Base-by-base conservation (phyloP, 2,113 vertebrate species). In the Smithornis capensis region DNA sequence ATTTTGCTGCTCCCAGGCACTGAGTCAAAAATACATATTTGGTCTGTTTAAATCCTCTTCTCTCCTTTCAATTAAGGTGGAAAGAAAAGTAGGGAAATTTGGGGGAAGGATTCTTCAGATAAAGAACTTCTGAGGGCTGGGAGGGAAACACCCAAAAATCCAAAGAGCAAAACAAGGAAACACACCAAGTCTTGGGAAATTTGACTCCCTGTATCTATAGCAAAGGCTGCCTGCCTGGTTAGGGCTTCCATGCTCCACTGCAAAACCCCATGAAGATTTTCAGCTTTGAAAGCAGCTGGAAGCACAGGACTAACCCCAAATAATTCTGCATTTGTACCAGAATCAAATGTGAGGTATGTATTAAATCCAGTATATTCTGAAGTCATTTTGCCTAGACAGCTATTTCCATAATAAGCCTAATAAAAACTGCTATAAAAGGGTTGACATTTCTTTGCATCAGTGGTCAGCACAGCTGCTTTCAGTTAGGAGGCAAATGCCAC, bases 401-500 rank as follows among this genome's bases (percentile, higher is more conserved):
- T 95, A 69, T 93, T 91, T 90, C 50, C 38, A 73, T 67, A 93
- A 60, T 60, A 83, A 92, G 33, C 38, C 75, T 44, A 77, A 79
- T 85, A 88, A 83, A 83, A 91, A 60, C 14, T 45, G 71, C 60
- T 91, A 38, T 60, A 19, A 83, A 92, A 92, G 60, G 68, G 76
- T 12, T 60, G 85, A 78, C 31, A 33, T 85, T 80, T 86, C 89
- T 95, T 70, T 83, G 59, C 55, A 70, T 63, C 60, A 40, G 52
- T 85, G 76, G 87, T 92, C 50, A 93, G 62, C 50, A 55, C 95
- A 96, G 96, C 93, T 97, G 97, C 49, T 89, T 87, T 33, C 80
- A 92, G 75, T 97, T 45, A 92, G 65, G 50, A 71, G 76, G 79
- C 87, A 85, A 91, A 81, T 62, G 93, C 76, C 93, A 95, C 87